Percentiles rank a stretch among this genome's conserved stretches.
Conservation (phyloP, 2,113 vertebrate genomes). For the Mus pahari region DNA sequence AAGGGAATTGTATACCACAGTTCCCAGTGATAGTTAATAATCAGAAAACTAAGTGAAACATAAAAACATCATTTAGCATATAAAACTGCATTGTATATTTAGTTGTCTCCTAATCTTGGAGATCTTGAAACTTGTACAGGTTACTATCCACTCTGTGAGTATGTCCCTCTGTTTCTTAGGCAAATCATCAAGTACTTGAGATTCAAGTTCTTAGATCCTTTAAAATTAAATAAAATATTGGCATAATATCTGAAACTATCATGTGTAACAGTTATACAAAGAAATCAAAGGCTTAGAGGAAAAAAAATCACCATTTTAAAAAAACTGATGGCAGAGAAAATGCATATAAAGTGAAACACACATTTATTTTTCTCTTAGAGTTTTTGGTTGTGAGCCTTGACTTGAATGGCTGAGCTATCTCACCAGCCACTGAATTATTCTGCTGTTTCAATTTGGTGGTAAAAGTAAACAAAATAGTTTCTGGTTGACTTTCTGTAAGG, state of each 20-base stretch:
- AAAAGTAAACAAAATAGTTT: constrained; percentile 57
- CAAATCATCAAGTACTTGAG: neutral
- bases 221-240: constrained; percentile 42
- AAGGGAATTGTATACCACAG: neutral
- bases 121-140: neutral
- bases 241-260: constrained; percentile 43
- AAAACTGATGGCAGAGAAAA: constrained; percentile 26
- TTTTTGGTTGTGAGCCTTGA: neutral
- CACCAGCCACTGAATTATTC: constrained; percentile 29
- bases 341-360: neutral
- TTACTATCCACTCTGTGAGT: neutral
- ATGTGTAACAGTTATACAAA: neutral
- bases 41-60: constrained; percentile 27
- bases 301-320: constrained; percentile 48
- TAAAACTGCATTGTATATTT: neutral
- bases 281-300: constrained; percentile 18
- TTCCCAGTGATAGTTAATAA: constrained; percentile 9
- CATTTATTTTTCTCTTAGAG: neutral
- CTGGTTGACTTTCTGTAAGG: constrained; percentile 24
- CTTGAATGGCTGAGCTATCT: neutral
- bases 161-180: constrained; percentile 1
- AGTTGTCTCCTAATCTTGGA: constrained; percentile 10
- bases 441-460: constrained; percentile 37
- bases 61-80: constrained; percentile 30
- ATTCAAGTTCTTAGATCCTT: constrained; percentile 36